A percentile compares a stretch with the other conserved stretches of the same genome.
Evolutionary conservation across 2,888 invertebrate species (phyloP).

Genomic region (Galerucella pusilla): DNA sequence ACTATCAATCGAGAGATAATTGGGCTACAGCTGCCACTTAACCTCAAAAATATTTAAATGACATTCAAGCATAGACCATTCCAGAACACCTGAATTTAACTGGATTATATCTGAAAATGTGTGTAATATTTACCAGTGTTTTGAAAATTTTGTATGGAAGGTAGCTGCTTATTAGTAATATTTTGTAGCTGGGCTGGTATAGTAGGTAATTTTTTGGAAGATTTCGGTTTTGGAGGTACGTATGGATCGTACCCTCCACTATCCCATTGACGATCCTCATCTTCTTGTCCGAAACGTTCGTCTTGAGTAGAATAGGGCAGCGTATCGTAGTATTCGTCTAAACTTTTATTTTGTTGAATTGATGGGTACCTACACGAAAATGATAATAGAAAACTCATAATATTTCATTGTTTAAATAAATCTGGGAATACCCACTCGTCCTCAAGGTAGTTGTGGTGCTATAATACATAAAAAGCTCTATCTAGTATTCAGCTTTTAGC

Average conservation of each 20-base stretch:
- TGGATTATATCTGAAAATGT: no score
- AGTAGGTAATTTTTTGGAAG: slow-evolving; percentile 65
- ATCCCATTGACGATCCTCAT: slow-evolving; percentile 80
- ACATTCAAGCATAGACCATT: no score
- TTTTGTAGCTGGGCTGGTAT: slow-evolving; percentile 65
- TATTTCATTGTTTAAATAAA: no score
- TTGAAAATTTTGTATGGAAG: slow-evolving; percentile 48
- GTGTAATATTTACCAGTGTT: slow-evolving; percentile 19
- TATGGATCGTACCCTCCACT: slow-evolving; percentile 70
- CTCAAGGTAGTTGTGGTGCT: no score
- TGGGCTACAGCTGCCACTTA: no score
- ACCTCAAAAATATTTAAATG: no score
- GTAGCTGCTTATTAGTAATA: slow-evolving; percentile 67
- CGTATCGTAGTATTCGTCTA: slow-evolving; percentile 76
- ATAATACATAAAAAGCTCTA: no score
- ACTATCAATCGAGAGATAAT: no score
- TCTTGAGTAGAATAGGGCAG: slow-evolving; percentile 74
- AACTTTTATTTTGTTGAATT: slow-evolving; percentile 64
- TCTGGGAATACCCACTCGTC: no score
- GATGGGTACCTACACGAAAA: slow-evolving; percentile 49
- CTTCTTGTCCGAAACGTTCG: slow-evolving; percentile 70
- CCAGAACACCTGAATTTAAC: no score
- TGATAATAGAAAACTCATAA: neutral
- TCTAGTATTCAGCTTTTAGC: no score
- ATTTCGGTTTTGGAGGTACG: slow-evolving; percentile 47